These are phyloP conservation scores for Venusia cambrica DNA, from an alignment of 2,888 invertebrate genomes.

Conservation along the genomic window DNA sequence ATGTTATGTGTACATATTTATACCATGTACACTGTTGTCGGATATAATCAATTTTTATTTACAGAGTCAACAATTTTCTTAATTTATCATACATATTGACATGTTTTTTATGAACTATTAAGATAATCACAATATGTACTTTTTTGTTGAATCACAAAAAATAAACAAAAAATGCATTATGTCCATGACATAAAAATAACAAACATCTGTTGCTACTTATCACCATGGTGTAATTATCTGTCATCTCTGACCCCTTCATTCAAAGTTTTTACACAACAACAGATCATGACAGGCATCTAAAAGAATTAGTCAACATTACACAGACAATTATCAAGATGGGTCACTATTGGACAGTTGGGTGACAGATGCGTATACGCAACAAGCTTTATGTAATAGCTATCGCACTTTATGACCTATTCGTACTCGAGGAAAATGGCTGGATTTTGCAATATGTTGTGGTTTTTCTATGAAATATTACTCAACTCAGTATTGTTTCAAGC, in stretches of 20 bases:
- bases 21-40: too few species aligned
- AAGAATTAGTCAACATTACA: slow-evolving; percentile 7
- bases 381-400: slow-evolving; percentile 8
- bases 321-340: neutral
- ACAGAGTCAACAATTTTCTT: too few species aligned
- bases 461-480: slow-evolving; percentile 12
- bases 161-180: too few species aligned
- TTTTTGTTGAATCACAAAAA: too few species aligned
- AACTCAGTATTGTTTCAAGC: too few species aligned
- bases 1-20: too few species aligned
- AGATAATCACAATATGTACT: too few species aligned
- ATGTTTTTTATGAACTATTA: too few species aligned
- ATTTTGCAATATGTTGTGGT: slow-evolving; percentile 7
- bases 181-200: slow-evolving; percentile 6
- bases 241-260: slow-evolving; percentile 19
- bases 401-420: neutral
- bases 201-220: slow-evolving; percentile 6
- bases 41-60: too few species aligned
- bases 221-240: too few species aligned
- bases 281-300: slow-evolving; percentile 12
- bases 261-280: slow-evolving; percentile 14
- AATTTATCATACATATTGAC: too few species aligned
- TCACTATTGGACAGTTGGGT: neutral
- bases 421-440: slow-evolving; percentile 5
- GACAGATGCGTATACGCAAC: slow-evolving; percentile 8